Conservation (phyloP, 2,888 invertebrate species). For the Leucania comma region DNA sequence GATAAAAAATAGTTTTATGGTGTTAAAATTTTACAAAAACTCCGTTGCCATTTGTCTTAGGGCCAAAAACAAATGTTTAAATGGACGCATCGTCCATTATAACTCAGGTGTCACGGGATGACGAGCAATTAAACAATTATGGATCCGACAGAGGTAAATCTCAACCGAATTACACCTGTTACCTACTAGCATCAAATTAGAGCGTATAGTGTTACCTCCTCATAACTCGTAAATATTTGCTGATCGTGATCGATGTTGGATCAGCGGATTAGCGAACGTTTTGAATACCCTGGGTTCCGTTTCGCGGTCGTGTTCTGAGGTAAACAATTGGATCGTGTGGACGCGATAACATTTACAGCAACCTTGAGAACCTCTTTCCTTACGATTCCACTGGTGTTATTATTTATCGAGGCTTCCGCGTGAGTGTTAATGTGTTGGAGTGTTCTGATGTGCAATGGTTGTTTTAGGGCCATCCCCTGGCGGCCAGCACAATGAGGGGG, state of each 20-base stretch:
- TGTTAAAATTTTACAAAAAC: constrained; percentile 89
- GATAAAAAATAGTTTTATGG: constrained; percentile 91
- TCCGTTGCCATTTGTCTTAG: constrained; percentile 88
- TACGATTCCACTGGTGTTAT: constrained; percentile 71
- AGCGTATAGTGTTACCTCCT: constrained; percentile 88
- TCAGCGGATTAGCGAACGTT: constrained; percentile 71
- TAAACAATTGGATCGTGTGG: constrained; percentile 88
- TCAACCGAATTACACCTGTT: constrained; percentile 90
- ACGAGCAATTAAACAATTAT: constrained; percentile 98
- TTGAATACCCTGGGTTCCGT: constrained; percentile 68
- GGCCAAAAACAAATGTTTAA: constrained; percentile 91
- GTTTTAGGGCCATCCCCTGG: constrained; percentile 90
- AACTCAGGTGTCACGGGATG: constrained; percentile 99
- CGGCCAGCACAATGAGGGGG: constrained; percentile 90
- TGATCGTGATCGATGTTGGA: constrained; percentile 75
- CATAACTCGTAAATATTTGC: constrained; percentile 83
- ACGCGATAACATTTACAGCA: constrained; percentile 85
- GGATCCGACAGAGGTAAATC: constrained; percentile 97
- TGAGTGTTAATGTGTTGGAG: constrained; percentile 62
- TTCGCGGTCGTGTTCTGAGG: constrained; percentile 78
- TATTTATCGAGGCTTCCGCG: constrained; percentile 64
- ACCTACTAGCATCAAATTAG: constrained; percentile 88
- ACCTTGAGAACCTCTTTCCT: constrained; percentile 85
- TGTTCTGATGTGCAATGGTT: constrained; percentile 77
- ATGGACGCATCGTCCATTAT: constrained; percentile 99